Conservation (phyloP, 1,140 invertebrate species). For the Delia radicum region DNA sequence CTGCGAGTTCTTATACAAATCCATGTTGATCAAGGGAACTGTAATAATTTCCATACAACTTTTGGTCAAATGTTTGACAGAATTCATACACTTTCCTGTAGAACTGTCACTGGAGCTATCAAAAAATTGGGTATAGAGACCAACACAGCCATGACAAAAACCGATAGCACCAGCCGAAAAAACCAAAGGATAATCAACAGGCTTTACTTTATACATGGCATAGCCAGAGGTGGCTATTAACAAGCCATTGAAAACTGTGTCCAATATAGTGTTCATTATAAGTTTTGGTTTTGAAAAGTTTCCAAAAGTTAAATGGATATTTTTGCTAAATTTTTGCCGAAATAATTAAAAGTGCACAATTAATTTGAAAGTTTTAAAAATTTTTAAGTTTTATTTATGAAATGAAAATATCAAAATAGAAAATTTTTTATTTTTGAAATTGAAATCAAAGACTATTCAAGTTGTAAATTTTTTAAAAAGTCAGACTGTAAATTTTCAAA, state of each 20-base stretch:
- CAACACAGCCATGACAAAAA: slow-evolving; percentile 41
- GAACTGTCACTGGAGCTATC: not conserved
- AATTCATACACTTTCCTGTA: slow-evolving; percentile 2
- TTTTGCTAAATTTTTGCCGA: not conserved
- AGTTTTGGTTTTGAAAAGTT: not conserved
- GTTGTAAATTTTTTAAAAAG: not conserved
- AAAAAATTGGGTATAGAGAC: slow-evolving; percentile 34
- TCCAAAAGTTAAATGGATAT: not conserved
- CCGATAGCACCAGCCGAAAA: slow-evolving; percentile 43
- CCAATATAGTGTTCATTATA: not conserved
- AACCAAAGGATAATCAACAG: slow-evolving; percentile 38
- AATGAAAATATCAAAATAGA: not conserved
- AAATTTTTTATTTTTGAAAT: not conserved
- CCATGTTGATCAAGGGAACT: slow-evolving; percentile 43
- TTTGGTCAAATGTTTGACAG: not conserved
- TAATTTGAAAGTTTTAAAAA: not conserved
- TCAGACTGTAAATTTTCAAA: no score
- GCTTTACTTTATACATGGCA: slow-evolving; percentile 41
- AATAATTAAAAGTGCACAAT: not conserved
- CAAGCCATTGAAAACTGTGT: slow-evolving; percentile 37
- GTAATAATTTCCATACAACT: slow-evolving; percentile 43
- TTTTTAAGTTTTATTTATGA: not conserved
- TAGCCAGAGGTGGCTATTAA: slow-evolving; percentile 47
- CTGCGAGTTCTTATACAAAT: slow-evolving; percentile 39
- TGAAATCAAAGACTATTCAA: not conserved